Evolutionary conservation across 1,140 invertebrate genomes (phyloP), one percentile per base, ranked within the genome.

Genomic region (Thaumetopoea pityocampa): DNA sequence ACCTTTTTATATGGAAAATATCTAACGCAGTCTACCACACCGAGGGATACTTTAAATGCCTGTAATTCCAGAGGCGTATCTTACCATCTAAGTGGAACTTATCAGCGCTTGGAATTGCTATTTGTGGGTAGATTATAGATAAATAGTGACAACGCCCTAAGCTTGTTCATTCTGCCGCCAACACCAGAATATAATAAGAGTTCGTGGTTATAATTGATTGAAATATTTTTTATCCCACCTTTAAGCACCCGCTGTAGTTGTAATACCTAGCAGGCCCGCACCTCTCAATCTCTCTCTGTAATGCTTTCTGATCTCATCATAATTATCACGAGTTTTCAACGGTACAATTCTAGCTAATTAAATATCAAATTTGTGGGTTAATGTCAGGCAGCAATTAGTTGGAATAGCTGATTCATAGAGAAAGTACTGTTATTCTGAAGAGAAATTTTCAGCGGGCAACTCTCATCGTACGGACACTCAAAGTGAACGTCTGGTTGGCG

Each of bases 371-470:
- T 38, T 53, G 41, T 52, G 46, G 56, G 52, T 64, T 59, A 60
- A 61, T 59, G 44, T 55, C 47, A 60, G 48, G 11, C 42, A 27
- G 46, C 48, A 57, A 57, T 62, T 62, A 61, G 41, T 20, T 42
- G 49, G 58, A 61, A 52, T 48, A 43, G 58, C 57, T 40, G 43
- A 63, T 46, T 71, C 62, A 61, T 48, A 60, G 61, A 67, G 63
- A 70, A 70, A 67, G 62, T 56, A 52, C 36, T 4, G 33, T 28
- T 3, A 41, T 9, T 38, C 41, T 40, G 26, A 32, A 42, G 26
- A 26, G 38, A 50, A 50, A 49, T 41, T 37, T 47, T 32, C 36
- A 47, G 36, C 20, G 15, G 23, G 37, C 34, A 37, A 27, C 23
- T 30, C 27, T 29, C 14, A 27, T 28, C 18, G 23, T 23, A 10